phyloP scores from a whole-genome alignment of 30 jellyfish, hydroid and myxozoan species.

The Morbakka virulenta region DNA sequence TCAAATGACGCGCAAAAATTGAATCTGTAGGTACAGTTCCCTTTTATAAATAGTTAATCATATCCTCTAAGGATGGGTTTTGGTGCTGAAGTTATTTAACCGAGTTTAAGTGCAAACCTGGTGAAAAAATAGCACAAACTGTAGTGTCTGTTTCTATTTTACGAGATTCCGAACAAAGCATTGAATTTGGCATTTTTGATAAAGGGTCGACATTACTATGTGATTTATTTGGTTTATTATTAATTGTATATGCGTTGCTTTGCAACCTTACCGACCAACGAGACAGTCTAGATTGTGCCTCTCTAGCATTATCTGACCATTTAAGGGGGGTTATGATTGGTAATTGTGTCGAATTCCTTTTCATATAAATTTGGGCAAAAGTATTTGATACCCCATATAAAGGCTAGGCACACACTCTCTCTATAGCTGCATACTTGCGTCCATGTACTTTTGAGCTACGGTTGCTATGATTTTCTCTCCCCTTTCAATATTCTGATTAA shows the following conservation, averaged over 20 bases:
- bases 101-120: constrained; percentile 43
- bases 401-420: constrained; percentile 15
- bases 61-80: constrained; percentile 37
- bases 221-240: not conserved
- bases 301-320: constrained; percentile 10
- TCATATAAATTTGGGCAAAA: not conserved
- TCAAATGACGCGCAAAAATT: constrained; percentile 15
- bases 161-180: too few species aligned
- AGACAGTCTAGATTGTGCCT: not conserved
- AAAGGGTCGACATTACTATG: not conserved
- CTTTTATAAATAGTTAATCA: too few species aligned
- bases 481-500: constrained; percentile 47
- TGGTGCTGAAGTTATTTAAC: constrained; percentile 12
- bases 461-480: constrained; percentile 29
- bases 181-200: too few species aligned
- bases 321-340: constrained; percentile 10
- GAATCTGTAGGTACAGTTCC: too few species aligned
- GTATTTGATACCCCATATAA: constrained; percentile 5
- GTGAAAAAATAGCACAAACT: constrained; percentile 10
- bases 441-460: constrained; percentile 27
- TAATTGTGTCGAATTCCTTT: not conserved
- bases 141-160: too few species aligned
- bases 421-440: constrained; percentile 39
- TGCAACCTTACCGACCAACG: constrained; percentile 14
- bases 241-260: not conserved